Conservation (phyloP, 2,797 vertebrate genomes). For the Brotula barbata region DNA sequence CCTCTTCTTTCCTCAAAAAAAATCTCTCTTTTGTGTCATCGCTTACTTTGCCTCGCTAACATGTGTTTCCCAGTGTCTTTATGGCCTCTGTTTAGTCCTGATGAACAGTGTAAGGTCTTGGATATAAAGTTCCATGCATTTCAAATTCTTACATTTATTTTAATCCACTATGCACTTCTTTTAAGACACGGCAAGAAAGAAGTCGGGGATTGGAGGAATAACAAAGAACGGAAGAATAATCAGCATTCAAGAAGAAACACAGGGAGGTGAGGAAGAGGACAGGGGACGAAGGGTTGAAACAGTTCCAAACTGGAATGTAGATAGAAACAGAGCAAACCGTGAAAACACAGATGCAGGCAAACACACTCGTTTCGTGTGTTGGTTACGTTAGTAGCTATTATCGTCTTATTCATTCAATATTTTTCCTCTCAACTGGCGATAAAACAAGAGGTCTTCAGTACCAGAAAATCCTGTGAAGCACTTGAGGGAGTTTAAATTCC, state of each 20-base stretch:
- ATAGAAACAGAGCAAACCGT: slow-evolving; percentile 75
- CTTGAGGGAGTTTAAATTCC: slow-evolving; percentile 33
- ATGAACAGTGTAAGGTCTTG: slow-evolving; percentile 99
- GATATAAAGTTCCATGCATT: slow-evolving; percentile 84
- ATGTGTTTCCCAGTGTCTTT: slow-evolving; percentile 78
- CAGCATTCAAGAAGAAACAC: slow-evolving; percentile 75
- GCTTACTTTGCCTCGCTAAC: slow-evolving; percentile 46
- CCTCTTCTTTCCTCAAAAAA: slow-evolving; percentile 16
- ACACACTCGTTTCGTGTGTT: slow-evolving; percentile 13
- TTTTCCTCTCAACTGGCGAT: slow-evolving; percentile 17
- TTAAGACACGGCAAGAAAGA: slow-evolving; percentile 66
- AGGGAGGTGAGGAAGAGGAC: slow-evolving; percentile 47
- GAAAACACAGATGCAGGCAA: slow-evolving; percentile 44
- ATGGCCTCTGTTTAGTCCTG: slow-evolving; percentile 86
- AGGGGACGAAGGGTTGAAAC: slow-evolving; percentile 36
- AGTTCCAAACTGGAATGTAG: slow-evolving; percentile 86
- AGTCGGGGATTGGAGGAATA: slow-evolving; percentile 42
- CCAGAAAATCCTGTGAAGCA: slow-evolving; percentile 88
- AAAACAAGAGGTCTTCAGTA: slow-evolving; percentile 69
- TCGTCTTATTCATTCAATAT: slow-evolving; percentile 34
- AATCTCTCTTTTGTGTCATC: slow-evolving; percentile 41
- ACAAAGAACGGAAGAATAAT: slow-evolving; percentile 54
- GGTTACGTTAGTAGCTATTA: slow-evolving; percentile 18
- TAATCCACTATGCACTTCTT: slow-evolving; percentile 68
- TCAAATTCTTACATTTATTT: slow-evolving; percentile 58